Conservation (phyloP, 2,888 invertebrate genomes). For the Protodeltote pygarga region DNA sequence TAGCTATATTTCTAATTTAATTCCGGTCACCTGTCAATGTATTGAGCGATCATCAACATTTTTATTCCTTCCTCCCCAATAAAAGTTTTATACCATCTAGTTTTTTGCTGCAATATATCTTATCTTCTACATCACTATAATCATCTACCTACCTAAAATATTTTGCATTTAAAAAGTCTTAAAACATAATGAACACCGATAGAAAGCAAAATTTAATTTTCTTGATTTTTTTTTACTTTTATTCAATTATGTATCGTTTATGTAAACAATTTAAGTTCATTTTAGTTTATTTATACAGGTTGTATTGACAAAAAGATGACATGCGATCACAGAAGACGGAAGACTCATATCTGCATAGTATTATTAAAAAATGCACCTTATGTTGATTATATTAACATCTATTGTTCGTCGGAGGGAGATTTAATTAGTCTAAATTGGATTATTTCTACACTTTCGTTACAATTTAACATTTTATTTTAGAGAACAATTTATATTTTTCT, state of each 20-base stretch:
- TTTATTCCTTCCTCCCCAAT: too few species aligned
- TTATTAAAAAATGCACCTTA: constrained; percentile 30
- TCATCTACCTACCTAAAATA: too few species aligned
- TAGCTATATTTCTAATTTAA: too few species aligned
- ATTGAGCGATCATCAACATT: too few species aligned
- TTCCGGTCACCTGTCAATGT: too few species aligned
- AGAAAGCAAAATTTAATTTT: not conserved
- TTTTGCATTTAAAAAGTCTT: too few species aligned
- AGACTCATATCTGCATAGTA: constrained; percentile 38
- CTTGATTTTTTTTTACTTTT: not conserved
- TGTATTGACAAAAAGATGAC: constrained; percentile 17
- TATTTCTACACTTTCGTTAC: constrained; percentile 4
- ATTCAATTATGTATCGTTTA: not conserved
- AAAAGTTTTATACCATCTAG: too few species aligned
- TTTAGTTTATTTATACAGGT: constrained; percentile 29
- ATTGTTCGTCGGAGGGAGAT: constrained; percentile 23
- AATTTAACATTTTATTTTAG: constrained; percentile 14
- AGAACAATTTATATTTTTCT: too few species aligned
- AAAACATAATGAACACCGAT: too few species aligned
- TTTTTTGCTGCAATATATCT: too few species aligned
- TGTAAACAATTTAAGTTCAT: not conserved
- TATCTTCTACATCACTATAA: too few species aligned
- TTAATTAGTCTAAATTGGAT: constrained; percentile 36
- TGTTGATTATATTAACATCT: constrained; percentile 27
- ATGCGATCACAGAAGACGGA: constrained; percentile 11